Percentiles rank a stretch among this genome's conserved stretches.
These are phyloP conservation scores for Spongia lamella DNA, from an alignment of 37 sponge, comb jelly and placozoan genomes.

Conservation along the genomic window DNA sequence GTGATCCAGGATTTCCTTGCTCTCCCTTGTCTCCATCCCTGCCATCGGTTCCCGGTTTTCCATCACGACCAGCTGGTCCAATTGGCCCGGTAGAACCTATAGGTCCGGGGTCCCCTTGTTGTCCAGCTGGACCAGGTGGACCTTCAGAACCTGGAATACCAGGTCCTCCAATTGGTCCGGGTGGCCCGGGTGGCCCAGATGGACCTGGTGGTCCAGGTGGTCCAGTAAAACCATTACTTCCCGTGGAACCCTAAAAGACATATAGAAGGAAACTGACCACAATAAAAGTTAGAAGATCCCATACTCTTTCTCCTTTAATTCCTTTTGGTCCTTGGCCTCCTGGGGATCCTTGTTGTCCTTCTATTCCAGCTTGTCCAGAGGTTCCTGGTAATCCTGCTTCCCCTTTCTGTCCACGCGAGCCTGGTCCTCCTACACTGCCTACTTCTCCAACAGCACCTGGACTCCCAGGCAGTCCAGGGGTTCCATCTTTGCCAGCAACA, in stretches of 20 bases:
- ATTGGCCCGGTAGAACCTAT: constrained; percentile 9
- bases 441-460: constrained; percentile 53
- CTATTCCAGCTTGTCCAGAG: neutral
- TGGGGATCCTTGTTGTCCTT: neutral
- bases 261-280: no score
- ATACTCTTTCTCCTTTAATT: constrained; percentile 9
- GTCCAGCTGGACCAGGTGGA: neutral
- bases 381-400: constrained; percentile 26
- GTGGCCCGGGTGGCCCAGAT: constrained; percentile 44
- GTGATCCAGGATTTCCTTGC: constrained; percentile 26
- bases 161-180: constrained; percentile 39
- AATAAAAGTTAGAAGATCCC: no score
- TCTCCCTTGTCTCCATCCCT: constrained; percentile 17
- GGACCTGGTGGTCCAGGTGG: constrained; percentile 43
- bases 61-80: constrained; percentile 45
- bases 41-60: constrained; percentile 19
- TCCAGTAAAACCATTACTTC: constrained; percentile 35
- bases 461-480: constrained; percentile 56
- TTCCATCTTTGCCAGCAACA: constrained; percentile 53
- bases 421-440: constrained; percentile 13
- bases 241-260: constrained; percentile 5
- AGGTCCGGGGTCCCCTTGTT: neutral
- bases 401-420: neutral
- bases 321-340: constrained; percentile 44
- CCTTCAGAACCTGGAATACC: constrained; percentile 50